These are phyloP conservation scores for Chymomyza amoena DNA, from an alignment of 2,888 invertebrate genomes.

Conservation along the genomic window DNA sequence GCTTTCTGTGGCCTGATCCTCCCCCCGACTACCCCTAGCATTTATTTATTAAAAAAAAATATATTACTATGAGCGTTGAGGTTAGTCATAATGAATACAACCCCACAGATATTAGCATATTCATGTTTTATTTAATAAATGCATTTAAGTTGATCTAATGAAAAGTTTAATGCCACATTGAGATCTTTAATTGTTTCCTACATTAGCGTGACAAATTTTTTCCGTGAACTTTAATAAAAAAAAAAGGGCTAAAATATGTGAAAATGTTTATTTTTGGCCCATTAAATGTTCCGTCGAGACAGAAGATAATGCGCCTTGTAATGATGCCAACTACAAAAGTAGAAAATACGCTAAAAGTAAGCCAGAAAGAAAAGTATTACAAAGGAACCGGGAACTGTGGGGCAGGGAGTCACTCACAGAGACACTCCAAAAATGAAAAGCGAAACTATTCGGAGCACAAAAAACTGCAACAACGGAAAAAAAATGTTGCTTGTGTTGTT, in stretches of 20 bases:
- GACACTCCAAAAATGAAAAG: conserved; percentile 55
- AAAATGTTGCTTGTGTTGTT: conserved; percentile 35
- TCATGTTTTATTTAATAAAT: conserved; percentile 40
- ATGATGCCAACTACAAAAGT: neutral
- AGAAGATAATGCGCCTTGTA: neutral
- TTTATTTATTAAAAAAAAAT: conserved; percentile 52
- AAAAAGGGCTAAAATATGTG: neutral
- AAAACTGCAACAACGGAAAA: conserved; percentile 20
- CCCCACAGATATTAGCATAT: conserved; percentile 53
- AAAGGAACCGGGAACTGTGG: neutral
- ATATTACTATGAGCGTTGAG: neutral
- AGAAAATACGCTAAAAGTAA: neutral
- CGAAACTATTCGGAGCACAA: conserved; percentile 54
- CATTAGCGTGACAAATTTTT: neutral
- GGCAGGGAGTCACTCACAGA: neutral
- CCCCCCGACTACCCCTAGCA: conserved; percentile 2
- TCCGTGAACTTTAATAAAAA: neutral
- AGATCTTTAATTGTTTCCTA: neutral
- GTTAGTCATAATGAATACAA: conserved; percentile 42
- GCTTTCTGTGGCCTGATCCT: conserved; percentile 3
- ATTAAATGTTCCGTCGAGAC: neutral
- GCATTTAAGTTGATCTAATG: neutral
- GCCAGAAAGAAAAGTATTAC: neutral
- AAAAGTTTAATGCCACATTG: neutral
- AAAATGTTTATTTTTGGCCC: neutral